Conservation (phyloP, 1,140 invertebrate genomes). For the Probaryconus sp. region DNA sequence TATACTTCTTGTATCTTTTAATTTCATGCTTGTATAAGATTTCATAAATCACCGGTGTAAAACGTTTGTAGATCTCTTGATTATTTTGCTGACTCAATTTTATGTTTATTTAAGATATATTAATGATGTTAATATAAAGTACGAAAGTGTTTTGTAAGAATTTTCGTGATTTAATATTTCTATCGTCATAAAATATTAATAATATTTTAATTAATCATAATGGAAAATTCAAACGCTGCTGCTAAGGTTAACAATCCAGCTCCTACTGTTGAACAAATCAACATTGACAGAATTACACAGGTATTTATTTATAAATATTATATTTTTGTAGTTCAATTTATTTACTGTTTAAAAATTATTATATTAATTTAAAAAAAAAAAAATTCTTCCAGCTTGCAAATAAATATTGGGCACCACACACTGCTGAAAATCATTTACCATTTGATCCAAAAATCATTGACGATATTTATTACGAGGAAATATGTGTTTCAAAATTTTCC, state of each 20-base stretch:
- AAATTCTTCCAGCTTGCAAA: constrained; percentile 84
- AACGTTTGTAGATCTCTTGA: no score
- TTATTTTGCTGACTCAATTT: no score
- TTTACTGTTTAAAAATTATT: not conserved
- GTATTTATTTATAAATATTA: no score
- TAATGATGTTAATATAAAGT: no score
- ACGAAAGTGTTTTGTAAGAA: no score
- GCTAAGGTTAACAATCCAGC: constrained; percentile 81
- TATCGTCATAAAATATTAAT: constrained; percentile 3
- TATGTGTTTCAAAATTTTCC: constrained; percentile 87
- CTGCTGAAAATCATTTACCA: constrained; percentile 82
- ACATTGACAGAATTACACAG: constrained; percentile 88
- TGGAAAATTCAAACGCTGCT: constrained; percentile 65
- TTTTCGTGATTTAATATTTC: not conserved
- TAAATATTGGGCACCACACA: constrained; percentile 93
- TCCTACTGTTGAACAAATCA: constrained; percentile 90
- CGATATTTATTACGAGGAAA: constrained; percentile 89
- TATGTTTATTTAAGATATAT: no score
- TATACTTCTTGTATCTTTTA: no score
- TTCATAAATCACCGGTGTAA: no score
- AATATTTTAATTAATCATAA: constrained; percentile 39
- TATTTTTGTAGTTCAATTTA: not conserved
- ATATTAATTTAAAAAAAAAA: not conserved
- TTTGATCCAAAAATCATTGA: constrained; percentile 88
- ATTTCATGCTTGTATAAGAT: no score